phyloP scores from a whole-genome alignment of 2,888 invertebrate species.

The Lithodes maja region DNA sequence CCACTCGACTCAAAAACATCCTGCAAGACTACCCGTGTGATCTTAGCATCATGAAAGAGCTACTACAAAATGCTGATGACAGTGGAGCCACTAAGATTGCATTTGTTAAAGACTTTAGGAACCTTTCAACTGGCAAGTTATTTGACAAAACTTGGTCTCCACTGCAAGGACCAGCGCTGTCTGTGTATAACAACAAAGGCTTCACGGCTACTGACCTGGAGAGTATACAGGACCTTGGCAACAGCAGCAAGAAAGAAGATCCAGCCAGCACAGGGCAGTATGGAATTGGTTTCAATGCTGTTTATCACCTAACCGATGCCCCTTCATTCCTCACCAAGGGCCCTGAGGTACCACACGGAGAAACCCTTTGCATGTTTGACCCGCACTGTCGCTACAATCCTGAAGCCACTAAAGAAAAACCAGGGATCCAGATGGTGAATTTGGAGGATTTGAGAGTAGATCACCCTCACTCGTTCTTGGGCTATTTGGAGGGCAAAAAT shows the following conservation, averaged over 20 bases:
- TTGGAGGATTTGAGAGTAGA: constrained; percentile 29
- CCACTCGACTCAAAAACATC: constrained; percentile 42
- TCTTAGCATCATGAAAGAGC: constrained; percentile 42
- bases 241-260: constrained; percentile 41
- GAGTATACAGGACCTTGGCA: constrained; percentile 45
- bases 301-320: constrained; percentile 51
- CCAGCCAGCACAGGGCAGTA: constrained; percentile 51
- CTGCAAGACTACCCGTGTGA: constrained; percentile 50
- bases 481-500: constrained; percentile 14
- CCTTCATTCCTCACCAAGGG: constrained; percentile 53
- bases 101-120: constrained; percentile 37
- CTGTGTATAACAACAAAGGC: constrained; percentile 45
- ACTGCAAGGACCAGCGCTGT: constrained; percentile 43
- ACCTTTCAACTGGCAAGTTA: constrained; percentile 28
- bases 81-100: constrained; percentile 47
- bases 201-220: constrained; percentile 39
- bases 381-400: constrained; percentile 47
- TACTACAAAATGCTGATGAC: constrained; percentile 55
- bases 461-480: constrained; percentile 39
- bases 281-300: constrained; percentile 56
- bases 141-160: constrained; percentile 36
- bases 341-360: constrained; percentile 34
- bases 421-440: constrained; percentile 34
- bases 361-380: constrained; percentile 52
- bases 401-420: constrained; percentile 9